Conservation (phyloP, 2,113 vertebrate genomes). For the Motacilla tschutschensis region DNA sequence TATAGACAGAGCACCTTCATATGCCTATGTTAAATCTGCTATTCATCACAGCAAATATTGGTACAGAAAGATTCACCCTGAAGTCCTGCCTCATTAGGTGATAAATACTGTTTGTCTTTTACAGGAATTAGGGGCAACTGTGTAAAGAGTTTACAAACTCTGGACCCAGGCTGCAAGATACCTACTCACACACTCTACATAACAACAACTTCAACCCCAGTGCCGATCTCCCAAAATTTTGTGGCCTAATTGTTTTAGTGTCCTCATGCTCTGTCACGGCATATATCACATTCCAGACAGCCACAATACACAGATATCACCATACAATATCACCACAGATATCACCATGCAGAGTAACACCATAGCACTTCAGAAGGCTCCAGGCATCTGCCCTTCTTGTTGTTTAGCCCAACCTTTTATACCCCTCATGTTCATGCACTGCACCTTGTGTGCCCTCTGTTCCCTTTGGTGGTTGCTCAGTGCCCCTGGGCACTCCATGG, state of each 20-base stretch:
- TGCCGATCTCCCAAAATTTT: not conserved
- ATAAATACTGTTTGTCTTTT: not conserved
- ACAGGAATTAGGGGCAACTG: not conserved
- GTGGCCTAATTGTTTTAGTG: not conserved
- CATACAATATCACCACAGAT: not conserved
- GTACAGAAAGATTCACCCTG: not conserved
- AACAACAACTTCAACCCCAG: rapidly evolving
- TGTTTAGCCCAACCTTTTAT: not conserved
- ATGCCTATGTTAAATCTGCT: not conserved
- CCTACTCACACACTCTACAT: rapidly evolving
- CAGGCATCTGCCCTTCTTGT: not conserved
- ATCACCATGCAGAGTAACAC: not conserved
- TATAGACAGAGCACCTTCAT: not conserved
- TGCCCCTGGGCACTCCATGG: not conserved
- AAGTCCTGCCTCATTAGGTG: not conserved
- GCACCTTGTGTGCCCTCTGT: not conserved
- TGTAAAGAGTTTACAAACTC: not conserved
- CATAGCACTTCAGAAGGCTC: not conserved
- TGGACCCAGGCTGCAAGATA: not conserved
- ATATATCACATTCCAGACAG: not conserved
- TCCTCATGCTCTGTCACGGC: not conserved
- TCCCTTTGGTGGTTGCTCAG: not conserved
- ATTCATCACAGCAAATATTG: not conserved
- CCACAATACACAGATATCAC: not conserved
- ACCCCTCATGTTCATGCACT: too few species aligned